Evolutionary conservation across 2,797 vertebrate species (phyloP).

Genomic region (Thripadectes ignobilis): DNA sequence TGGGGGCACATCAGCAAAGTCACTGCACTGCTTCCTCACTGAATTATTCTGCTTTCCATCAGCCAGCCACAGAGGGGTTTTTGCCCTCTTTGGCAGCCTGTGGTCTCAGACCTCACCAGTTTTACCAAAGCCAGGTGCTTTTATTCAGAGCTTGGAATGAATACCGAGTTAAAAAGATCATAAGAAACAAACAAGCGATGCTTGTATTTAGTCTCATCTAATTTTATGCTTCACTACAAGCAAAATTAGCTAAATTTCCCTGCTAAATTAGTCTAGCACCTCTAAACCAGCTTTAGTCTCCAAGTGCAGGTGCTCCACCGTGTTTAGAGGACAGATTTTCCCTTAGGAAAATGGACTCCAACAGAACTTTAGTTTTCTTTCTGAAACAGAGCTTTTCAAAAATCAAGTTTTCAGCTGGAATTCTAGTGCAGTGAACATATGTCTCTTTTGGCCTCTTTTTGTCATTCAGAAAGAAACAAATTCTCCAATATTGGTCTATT

Average conservation of each 20-base stretch:
- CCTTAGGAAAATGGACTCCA: neutral
- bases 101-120: neutral
- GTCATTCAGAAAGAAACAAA: neutral
- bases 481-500: neutral
- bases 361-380: neutral
- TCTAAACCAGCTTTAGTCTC: neutral
- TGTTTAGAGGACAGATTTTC: neutral
- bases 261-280: slow-evolving; percentile 2
- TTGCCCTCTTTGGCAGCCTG: neutral
- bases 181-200: neutral
- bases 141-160: neutral
- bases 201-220: neutral
- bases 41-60: neutral
- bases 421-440: neutral
- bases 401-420: neutral
- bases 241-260: neutral
- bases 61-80: rapidly evolving
- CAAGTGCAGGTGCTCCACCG: neutral
- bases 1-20: neutral
- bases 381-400: neutral
- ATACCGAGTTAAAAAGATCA: neutral
- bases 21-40: neutral
- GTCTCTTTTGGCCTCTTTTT: neutral
- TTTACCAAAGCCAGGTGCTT: neutral
- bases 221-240: slow-evolving; percentile 21